Percentiles rank a stretch among this genome's conserved stretches.
These are phyloP conservation scores for Clamator glandarius DNA, from an alignment of 2,797 vertebrate species.

Conservation along the genomic window DNA sequence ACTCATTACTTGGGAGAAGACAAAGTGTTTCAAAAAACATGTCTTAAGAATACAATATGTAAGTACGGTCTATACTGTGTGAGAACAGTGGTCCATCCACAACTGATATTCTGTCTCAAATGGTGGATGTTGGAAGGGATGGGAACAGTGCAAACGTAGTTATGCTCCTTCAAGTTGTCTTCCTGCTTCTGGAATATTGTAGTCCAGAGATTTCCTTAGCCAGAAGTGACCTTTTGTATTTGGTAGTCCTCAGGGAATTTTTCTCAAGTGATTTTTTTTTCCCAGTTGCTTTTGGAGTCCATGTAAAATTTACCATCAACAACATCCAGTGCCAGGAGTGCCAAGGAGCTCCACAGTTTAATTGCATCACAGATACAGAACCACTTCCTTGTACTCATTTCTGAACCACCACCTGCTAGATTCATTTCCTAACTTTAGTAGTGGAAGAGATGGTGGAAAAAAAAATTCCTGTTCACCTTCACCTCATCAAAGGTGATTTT, in stretches of 20 bases:
- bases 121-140: not conserved
- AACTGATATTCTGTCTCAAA: not conserved
- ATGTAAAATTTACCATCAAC: not conserved
- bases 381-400: not conserved
- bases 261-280: not conserved
- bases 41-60: not conserved
- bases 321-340: not conserved
- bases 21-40: not conserved
- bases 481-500: not conserved
- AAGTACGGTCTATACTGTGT: not conserved
- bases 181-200: not conserved
- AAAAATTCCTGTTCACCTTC: not conserved
- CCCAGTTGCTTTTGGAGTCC: not conserved
- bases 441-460: not conserved
- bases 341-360: not conserved
- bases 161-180: not conserved
- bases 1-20: too few species aligned
- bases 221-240: not conserved
- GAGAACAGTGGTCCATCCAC: not conserved
- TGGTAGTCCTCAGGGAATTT: not conserved
- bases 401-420: not conserved
- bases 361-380: not conserved
- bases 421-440: not conserved
- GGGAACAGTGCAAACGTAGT: not conserved
- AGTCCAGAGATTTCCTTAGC: not conserved